A percentile compares a stretch with the other conserved stretches of the same genome.
Conservation (phyloP, 2,888 invertebrate genomes). For the Hyposoter dolosus region DNA sequence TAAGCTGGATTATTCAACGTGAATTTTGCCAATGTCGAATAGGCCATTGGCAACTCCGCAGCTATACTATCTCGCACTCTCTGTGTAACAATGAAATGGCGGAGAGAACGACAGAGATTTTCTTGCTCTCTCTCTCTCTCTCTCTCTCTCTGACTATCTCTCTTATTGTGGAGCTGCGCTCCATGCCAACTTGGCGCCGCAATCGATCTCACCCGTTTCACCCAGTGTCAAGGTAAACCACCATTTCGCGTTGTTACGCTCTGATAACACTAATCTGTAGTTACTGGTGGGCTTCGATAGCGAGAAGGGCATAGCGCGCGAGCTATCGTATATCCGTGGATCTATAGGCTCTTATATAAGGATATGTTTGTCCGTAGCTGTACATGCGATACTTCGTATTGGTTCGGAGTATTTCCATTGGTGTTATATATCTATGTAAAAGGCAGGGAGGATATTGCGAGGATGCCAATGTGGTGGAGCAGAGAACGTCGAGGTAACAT, state of each 20-base stretch:
- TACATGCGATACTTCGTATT: not conserved
- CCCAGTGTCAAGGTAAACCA: slow-evolving; percentile 84
- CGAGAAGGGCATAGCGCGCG: slow-evolving; percentile 66
- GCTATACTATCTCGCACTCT: slow-evolving; percentile 50
- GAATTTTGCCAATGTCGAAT: slow-evolving; percentile 56
- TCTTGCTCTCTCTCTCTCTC: not conserved
- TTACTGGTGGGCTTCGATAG: slow-evolving; percentile 81
- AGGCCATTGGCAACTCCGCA: slow-evolving; percentile 62
- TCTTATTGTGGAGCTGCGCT: slow-evolving; percentile 23
- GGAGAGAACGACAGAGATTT: slow-evolving; percentile 6
- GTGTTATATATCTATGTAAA: not conserved
- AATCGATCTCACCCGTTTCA: slow-evolving; percentile 74
- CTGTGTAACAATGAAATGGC: slow-evolving; percentile 48
- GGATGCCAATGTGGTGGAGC: slow-evolving; percentile 51
- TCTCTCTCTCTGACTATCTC: not conserved
- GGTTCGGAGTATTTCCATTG: slow-evolving; percentile 27
- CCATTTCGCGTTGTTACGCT: slow-evolving; percentile 83
- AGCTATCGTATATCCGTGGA: slow-evolving; percentile 71
- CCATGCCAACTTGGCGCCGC: slow-evolving; percentile 34
- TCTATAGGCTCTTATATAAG: slow-evolving; percentile 65
- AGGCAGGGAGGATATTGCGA: slow-evolving; percentile 53
- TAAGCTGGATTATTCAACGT: slow-evolving; percentile 66
- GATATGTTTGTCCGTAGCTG: slow-evolving; percentile 19
- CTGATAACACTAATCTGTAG: slow-evolving; percentile 84
- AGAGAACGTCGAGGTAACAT: slow-evolving; percentile 74